phyloP scores from a whole-genome alignment of 1,140 invertebrate genomes.

The Drosophila ananassae region DNA sequence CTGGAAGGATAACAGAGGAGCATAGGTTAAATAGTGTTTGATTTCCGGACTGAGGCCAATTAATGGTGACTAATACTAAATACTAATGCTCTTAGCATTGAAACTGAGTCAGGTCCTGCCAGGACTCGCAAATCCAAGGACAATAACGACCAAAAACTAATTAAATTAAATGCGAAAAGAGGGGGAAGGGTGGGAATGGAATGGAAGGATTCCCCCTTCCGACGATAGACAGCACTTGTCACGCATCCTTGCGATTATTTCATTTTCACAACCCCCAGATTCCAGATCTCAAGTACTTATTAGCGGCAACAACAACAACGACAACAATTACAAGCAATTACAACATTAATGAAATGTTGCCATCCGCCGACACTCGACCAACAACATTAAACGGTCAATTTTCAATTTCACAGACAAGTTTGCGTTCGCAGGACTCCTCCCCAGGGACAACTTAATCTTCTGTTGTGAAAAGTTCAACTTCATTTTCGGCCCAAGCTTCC shows the following conservation, averaged over 20 bases:
- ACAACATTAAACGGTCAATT: constrained; percentile 82
- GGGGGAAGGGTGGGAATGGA: background rate
- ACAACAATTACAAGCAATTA: constrained; percentile 2
- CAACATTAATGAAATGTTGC: constrained; percentile 57
- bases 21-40: background rate
- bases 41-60: no score
- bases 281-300: constrained; percentile 70
- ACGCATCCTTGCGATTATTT: constrained; percentile 34
- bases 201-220: constrained; percentile 1
- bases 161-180: constrained; percentile 76
- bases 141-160: constrained; percentile 38
- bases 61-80: no score
- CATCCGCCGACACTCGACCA: constrained; percentile 11
- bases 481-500: constrained; percentile 1
- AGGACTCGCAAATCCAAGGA: constrained; percentile 3
- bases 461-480: constrained; percentile 73
- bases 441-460: constrained; percentile 81
- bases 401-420: constrained; percentile 82
- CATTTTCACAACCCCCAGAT: constrained; percentile 15
- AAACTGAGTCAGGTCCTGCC: background rate
- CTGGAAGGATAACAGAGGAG: constrained; percentile 85
- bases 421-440: constrained; percentile 26
- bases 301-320: constrained; percentile 40
- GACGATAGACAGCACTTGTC: constrained; percentile 56
- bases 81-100: background rate